phyloP scores from a whole-genome alignment of 2,888 invertebrate species.

The Nymphalis polychloros region DNA sequence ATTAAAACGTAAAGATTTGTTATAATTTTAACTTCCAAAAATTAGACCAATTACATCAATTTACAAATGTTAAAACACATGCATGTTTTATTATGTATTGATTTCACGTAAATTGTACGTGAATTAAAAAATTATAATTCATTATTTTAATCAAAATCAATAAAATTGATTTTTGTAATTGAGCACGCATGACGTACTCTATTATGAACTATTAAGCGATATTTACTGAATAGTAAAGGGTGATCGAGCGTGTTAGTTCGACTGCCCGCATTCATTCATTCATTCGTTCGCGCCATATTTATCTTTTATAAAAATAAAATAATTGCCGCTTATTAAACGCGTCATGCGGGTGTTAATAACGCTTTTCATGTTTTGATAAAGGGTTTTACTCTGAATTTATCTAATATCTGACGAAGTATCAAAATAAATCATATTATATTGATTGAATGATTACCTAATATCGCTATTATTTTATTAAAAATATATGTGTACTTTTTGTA shows the following conservation, averaged over 20 bases:
- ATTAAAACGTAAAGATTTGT: too few relatives aligned
- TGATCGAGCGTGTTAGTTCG: constrained; percentile 65
- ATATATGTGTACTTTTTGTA: neutral
- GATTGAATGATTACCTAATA: neutral
- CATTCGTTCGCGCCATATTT: constrained; percentile 49
- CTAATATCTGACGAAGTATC: neutral
- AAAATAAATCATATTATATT: neutral
- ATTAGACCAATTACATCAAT: too few relatives aligned
- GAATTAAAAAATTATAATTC: neutral
- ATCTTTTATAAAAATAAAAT: constrained; percentile 76
- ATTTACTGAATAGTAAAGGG: constrained; percentile 58
- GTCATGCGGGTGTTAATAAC: constrained; percentile 64
- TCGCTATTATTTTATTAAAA: neutral
- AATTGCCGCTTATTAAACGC: constrained; percentile 73
- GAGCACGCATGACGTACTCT: constrained; percentile 38
- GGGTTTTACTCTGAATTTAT: constrained; percentile 34
- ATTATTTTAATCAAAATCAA: constrained; percentile 33
- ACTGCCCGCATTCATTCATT: constrained; percentile 65
- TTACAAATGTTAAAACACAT: too few relatives aligned
- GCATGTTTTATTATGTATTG: too few relatives aligned
- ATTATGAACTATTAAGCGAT: constrained; percentile 55
- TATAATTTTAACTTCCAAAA: too few relatives aligned
- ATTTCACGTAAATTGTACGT: too few relatives aligned
- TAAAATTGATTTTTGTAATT: constrained; percentile 37
- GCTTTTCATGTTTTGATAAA: constrained; percentile 35